These are phyloP conservation scores for Erebia aethiops DNA, from an alignment of 2,888 invertebrate genomes.

Conservation along the genomic window DNA sequence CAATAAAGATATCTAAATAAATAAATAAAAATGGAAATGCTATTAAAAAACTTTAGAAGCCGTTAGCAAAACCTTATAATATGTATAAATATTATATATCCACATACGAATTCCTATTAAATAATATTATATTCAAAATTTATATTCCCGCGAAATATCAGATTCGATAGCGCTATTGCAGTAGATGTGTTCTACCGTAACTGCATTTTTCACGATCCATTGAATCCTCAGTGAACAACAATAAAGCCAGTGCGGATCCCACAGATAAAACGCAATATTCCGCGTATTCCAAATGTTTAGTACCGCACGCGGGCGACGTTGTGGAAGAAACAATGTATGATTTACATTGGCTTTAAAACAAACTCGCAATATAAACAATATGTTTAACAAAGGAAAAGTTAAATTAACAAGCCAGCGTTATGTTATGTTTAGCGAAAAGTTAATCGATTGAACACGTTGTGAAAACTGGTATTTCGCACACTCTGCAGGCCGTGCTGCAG, in stretches of 20 bases:
- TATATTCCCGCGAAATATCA: conserved; percentile 21
- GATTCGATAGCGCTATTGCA: conserved; percentile 39
- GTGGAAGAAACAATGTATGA: conserved; percentile 26
- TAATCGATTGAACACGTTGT: not conserved
- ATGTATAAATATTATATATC: too few relatives aligned
- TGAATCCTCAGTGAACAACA: conserved; percentile 62
- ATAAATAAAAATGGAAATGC: too few relatives aligned
- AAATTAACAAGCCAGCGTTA: not conserved
- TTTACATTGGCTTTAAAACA: conserved; percentile 23
- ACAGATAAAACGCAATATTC: conserved; percentile 57
- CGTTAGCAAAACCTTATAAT: too few relatives aligned
- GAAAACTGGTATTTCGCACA: not conserved
- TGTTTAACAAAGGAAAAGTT: conserved; percentile 6
- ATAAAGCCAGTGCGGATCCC: conserved; percentile 37
- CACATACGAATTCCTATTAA: too few relatives aligned
- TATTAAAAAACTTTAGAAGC: too few relatives aligned
- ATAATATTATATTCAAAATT: conserved; percentile 14
- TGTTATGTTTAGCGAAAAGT: not conserved
- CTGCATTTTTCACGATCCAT: conserved; percentile 70
- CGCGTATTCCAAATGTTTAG: conserved; percentile 52
- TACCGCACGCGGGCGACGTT: conserved; percentile 25
- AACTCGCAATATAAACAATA: not conserved
- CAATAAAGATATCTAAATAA: too few relatives aligned
- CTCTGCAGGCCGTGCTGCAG: too few relatives aligned
- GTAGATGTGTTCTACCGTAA: conserved; percentile 56